These are phyloP conservation scores for Rhinopomastus cyanomelas DNA, from an alignment of 2,113 vertebrate genomes.

Conservation along the genomic window DNA sequence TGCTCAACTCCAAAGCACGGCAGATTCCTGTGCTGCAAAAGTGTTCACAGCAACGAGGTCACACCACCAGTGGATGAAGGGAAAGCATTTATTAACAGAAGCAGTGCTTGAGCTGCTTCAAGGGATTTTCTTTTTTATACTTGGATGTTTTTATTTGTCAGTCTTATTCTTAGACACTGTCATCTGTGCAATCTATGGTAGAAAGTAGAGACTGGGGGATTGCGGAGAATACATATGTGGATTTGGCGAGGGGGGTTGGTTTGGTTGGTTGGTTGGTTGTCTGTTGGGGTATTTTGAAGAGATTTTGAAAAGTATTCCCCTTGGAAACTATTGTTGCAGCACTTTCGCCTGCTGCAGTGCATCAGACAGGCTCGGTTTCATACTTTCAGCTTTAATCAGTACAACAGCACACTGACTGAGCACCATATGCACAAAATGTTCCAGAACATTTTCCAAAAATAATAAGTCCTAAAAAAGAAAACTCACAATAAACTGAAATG, in stretches of 20 bases:
- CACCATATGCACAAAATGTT: conserved; percentile 69
- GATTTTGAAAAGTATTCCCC: conserved; percentile 8
- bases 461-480: conserved; percentile 66
- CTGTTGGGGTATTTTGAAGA: background rate
- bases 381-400: conserved; percentile 65
- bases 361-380: conserved; percentile 46
- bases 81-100: background rate
- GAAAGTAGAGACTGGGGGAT: background rate
- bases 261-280: background rate
- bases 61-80: background rate
- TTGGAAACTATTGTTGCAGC: conserved; percentile 42
- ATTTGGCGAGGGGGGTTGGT: background rate
- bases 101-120: background rate
- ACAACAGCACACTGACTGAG: conserved; percentile 61
- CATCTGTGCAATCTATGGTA: background rate
- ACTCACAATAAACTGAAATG: conserved; percentile 35
- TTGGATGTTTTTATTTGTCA: too few relatives aligned
- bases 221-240: background rate
- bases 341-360: background rate
- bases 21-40: background rate
- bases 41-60: background rate
- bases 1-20: background rate
- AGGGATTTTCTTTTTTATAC: background rate
- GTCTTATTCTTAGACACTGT: background rate
- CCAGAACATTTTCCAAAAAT: conserved; percentile 74